These are phyloP conservation scores for Nomada flava DNA, from an alignment of 2,888 invertebrate genomes.

Conservation along the genomic window DNA sequence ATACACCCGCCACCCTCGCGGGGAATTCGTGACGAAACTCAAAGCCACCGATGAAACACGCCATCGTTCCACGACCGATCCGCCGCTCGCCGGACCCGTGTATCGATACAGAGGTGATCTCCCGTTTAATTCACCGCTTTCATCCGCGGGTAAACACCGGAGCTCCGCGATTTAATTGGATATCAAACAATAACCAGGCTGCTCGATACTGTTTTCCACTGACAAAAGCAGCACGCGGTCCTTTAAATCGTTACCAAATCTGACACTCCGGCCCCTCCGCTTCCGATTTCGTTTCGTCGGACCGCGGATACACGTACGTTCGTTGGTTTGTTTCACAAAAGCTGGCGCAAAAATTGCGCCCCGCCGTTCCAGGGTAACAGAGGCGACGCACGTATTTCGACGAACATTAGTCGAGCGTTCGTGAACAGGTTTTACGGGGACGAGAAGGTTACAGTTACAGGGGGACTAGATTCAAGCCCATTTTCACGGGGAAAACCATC, in stretches of 20 bases:
- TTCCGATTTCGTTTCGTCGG: not conserved
- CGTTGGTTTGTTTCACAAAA: too few relatives aligned
- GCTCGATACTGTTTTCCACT: constrained; percentile 15
- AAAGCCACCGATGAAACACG: constrained; percentile 4
- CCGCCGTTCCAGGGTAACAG: not conserved
- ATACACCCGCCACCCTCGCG: not conserved
- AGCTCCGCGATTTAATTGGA: constrained; percentile 43
- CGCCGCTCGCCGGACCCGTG: not conserved
- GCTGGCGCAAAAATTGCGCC: not conserved
- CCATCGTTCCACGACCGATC: constrained; percentile 27
- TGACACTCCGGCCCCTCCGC: constrained; percentile 10
- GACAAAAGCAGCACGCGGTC: constrained; percentile 12
- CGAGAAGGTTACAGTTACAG: not conserved
- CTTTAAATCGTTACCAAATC: constrained; percentile 22
- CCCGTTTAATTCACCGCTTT: constrained; percentile 45
- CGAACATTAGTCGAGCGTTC: too few relatives aligned
- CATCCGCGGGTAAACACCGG: constrained; percentile 45
- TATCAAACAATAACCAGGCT: constrained; percentile 51
- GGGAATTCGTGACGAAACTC: not conserved
- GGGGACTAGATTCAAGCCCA: constrained; percentile 11
- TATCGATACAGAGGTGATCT: constrained; percentile 9
- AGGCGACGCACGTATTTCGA: too few relatives aligned
- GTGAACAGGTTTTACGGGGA: constrained; percentile 10
- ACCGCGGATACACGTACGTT: not conserved
- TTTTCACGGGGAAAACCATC: constrained; percentile 40